These are phyloP conservation scores for Dipodomys stephensi DNA, from an alignment of 2,113 vertebrate genomes.

Conservation along the genomic window DNA sequence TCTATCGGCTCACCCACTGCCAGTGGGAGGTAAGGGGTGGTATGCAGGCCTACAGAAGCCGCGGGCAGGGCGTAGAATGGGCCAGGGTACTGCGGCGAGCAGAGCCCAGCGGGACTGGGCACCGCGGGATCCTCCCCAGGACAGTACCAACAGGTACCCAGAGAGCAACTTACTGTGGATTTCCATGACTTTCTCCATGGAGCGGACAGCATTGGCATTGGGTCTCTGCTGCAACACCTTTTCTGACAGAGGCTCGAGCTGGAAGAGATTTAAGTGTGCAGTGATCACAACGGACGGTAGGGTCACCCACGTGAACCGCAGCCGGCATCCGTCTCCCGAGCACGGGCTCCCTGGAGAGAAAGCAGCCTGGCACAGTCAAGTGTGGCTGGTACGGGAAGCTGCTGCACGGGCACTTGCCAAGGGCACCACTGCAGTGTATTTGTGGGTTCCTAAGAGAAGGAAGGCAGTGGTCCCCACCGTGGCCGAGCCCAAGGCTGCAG, in stretches of 20 bases:
- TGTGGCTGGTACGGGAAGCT: no score
- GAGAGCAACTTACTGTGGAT: slow-evolving; percentile 92
- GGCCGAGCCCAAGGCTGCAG: rapidly evolving
- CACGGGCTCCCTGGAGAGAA: no score
- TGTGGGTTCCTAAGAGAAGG: rapidly evolving
- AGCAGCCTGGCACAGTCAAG: no score
- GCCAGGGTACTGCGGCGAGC: no score
- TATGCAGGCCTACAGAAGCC: neutral
- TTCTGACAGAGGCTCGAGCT: slow-evolving; percentile 93
- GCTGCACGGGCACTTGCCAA: neutral
- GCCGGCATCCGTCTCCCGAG: rapidly evolving
- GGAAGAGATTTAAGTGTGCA: neutral
- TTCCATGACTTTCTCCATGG: slow-evolving; percentile 97
- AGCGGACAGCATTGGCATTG: slow-evolving; percentile 93
- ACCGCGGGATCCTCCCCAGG: neutral
- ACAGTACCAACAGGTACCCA: rapidly evolving
- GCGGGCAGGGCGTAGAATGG: no score
- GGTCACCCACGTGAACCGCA: rapidly evolving
- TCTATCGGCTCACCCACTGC: no score
- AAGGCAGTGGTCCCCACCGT: rapidly evolving
- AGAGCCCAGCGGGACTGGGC: no score
- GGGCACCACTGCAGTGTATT: rapidly evolving
- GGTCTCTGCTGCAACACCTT: slow-evolving; percentile 94
- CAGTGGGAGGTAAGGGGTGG: no score
- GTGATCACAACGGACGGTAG: rapidly evolving